Conservation (phyloP, 1,140 invertebrate species). For the Copidosoma floridanum region DNA sequence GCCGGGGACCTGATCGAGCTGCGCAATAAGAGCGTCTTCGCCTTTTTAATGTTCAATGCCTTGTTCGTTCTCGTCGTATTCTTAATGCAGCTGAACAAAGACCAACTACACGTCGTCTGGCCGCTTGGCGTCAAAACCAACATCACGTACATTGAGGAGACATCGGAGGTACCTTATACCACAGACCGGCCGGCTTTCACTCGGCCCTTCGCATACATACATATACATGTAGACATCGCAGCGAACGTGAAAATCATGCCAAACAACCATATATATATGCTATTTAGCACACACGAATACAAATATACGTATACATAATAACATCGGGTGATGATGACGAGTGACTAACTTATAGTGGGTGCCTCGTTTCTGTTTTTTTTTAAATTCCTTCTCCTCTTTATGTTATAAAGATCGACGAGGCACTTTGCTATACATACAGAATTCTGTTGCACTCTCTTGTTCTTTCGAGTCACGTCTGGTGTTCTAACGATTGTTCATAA, state of each 20-base stretch:
- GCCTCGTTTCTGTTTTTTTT: conserved; percentile 1
- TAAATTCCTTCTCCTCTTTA: too few relatives aligned
- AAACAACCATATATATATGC: too few relatives aligned
- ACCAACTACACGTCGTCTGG: conserved; percentile 93
- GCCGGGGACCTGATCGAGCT: conserved; percentile 86
- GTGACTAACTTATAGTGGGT: conserved; percentile 26
- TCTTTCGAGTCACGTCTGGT: conserved; percentile 21
- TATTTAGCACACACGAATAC: not conserved
- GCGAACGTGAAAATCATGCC: conserved; percentile 18
- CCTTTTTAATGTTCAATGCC: conserved; percentile 99
- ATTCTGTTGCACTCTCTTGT: conserved; percentile 25
- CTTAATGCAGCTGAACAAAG: conserved; percentile 97
- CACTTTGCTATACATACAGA: conserved; percentile 15
- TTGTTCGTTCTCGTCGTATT: conserved; percentile 98
- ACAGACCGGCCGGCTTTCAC: conserved; percentile 21
- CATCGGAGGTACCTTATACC: conserved; percentile 83
- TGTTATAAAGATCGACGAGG: not conserved
- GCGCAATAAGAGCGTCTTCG: conserved; percentile 94
- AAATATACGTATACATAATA: not conserved
- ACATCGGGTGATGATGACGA: conserved; percentile 9
- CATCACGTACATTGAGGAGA: conserved; percentile 89
- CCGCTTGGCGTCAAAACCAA: conserved; percentile 91
- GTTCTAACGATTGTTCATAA: conserved; percentile 17
- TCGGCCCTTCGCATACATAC: too few relatives aligned
- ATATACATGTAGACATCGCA: too few relatives aligned